Percentiles rank a stretch among this genome's conserved stretches.
phyloP scores from a whole-genome alignment of 2,888 invertebrate genomes.

The Hermaeophaga mercurialis region DNA sequence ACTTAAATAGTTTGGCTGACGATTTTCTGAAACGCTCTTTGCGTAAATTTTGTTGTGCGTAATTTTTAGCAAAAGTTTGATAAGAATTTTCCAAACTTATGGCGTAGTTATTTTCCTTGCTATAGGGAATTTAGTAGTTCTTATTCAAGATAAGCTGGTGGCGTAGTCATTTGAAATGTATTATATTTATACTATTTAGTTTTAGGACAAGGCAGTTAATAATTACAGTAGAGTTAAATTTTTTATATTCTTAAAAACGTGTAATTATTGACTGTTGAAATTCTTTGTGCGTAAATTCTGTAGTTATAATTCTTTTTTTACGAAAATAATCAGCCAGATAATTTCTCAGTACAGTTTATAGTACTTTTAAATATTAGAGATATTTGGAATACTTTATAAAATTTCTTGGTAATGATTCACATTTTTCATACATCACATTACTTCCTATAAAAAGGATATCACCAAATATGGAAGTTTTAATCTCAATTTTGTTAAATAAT shows the following conservation, averaged over 20 bases:
- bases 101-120: neutral
- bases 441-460: slow-evolving; percentile 1
- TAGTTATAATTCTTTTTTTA: neutral
- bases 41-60: slow-evolving; percentile 22
- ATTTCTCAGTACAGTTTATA: neutral
- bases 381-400: too few species aligned
- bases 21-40: slow-evolving; percentile 20
- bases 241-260: slow-evolving; percentile 1
- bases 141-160: slow-evolving; percentile 27
- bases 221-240: slow-evolving; percentile 9
- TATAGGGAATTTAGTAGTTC: too few species aligned
- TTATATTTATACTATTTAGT: neutral
- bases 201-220: slow-evolving; percentile 16
- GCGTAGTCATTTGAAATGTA: slow-evolving; percentile 16
- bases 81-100: slow-evolving; percentile 15
- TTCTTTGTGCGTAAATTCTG: neutral
- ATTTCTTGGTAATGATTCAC: too few species aligned
- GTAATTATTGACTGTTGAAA: slow-evolving; percentile 17
- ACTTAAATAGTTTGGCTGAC: slow-evolving; percentile 24
- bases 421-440: neutral
- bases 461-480: too few species aligned
- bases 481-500: too few species aligned
- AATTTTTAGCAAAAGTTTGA: slow-evolving; percentile 16
- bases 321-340: slow-evolving; percentile 30
- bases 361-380: neutral